Evolutionary conservation across 2,113 vertebrate genomes (phyloP).

Genomic region (Suricata suricatta): DNA sequence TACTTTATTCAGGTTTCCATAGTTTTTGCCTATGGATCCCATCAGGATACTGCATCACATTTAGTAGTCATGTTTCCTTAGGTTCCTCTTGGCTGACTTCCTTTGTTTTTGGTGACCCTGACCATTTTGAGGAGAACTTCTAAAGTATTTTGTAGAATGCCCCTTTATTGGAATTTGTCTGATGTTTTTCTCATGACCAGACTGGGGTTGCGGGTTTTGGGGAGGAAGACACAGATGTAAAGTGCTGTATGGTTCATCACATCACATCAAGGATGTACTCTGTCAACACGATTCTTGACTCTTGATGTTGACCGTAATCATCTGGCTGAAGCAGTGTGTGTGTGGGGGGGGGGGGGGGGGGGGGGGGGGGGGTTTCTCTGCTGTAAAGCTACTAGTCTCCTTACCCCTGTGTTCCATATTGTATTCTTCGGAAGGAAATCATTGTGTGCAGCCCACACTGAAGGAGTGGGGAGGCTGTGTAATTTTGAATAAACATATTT

Average conservation of each 20-base stretch:
- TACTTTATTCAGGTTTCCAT: neutral
- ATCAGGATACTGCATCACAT: neutral
- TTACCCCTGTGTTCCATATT: neutral
- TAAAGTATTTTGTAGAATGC: neutral
- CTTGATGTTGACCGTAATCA: neutral
- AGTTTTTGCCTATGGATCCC: neutral
- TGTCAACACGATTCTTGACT: neutral
- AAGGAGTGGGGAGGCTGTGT: neutral
- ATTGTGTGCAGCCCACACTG: neutral
- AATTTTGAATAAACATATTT: slow-evolving; percentile 38
- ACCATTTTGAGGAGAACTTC: neutral
- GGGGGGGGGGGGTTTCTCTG: too few species aligned
- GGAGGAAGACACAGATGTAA: neutral
- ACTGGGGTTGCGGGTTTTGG: neutral
- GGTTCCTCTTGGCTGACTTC: neutral
- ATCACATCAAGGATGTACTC: neutral
- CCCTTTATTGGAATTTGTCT: neutral
- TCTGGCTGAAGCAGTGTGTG: neutral
- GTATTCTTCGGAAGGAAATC: slow-evolving; percentile 8
- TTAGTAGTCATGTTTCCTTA: neutral
- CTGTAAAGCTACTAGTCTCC: neutral
- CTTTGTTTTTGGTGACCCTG: slow-evolving; percentile 8
- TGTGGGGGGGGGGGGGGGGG: too few species aligned
- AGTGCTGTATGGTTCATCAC: neutral
- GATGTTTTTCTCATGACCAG: neutral